These are phyloP conservation scores for Scolopax bukidnonensis DNA, from an alignment of 2,797 vertebrate genomes.

Conservation along the genomic window DNA sequence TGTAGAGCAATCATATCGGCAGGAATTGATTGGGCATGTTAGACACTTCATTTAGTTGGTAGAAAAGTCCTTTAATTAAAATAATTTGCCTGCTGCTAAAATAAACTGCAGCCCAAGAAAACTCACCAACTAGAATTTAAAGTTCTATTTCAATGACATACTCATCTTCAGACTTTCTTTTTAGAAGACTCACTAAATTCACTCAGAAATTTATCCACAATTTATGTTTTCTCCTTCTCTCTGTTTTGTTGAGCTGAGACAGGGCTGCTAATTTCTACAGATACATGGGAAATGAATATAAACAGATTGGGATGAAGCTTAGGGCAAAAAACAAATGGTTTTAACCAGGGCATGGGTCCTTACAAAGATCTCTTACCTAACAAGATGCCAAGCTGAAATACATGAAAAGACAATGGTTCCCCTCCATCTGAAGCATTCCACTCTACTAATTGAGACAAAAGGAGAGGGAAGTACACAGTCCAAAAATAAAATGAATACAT, in stretches of 20 bases:
- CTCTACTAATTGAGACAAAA: not conserved
- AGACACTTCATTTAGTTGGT: conserved; percentile 57
- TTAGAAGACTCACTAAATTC: not conserved
- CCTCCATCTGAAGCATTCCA: not conserved
- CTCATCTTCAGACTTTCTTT: not conserved
- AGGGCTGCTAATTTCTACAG: not conserved
- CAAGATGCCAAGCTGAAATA: not conserved
- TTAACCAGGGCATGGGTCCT: fast-evolving
- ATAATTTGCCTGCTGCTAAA: conserved; percentile 68
- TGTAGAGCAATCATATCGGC: conserved; percentile 58
- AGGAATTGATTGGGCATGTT: conserved; percentile 65
- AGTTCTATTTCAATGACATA: not conserved
- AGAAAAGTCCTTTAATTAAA: conserved; percentile 71
- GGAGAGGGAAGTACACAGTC: not conserved
- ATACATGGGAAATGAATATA: not conserved
- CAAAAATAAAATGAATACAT: not conserved
- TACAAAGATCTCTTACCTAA: not conserved
- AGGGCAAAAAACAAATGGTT: not conserved
- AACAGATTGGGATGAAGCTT: not conserved
- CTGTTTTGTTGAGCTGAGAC: not conserved
- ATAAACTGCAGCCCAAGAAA: conserved; percentile 26
- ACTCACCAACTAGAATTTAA: conserved; percentile 25
- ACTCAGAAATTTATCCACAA: not conserved
- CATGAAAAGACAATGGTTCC: not conserved
- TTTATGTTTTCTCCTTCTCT: not conserved